phyloP scores from a whole-genome alignment of 35 echinoderm and acorn worm species.

The Anneissia japonica region DNA sequence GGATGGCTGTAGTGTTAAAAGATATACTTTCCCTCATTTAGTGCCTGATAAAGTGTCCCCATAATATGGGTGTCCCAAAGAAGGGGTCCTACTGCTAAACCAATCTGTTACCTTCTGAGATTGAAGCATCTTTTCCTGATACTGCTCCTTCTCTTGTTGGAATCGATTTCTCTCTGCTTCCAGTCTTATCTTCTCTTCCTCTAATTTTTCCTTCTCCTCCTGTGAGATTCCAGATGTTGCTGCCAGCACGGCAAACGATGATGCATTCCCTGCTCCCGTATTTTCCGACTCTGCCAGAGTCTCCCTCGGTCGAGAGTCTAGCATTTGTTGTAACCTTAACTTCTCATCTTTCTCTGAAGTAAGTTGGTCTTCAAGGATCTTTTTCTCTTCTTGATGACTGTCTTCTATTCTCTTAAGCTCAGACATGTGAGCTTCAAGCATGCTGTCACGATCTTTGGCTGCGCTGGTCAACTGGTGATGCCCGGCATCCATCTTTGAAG shows the following conservation, averaged over 20 bases:
- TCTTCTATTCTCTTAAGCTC: conserved; percentile 60
- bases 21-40: too few relatives aligned
- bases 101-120: conserved; percentile 66
- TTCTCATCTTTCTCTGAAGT: conserved; percentile 53
- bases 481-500: conserved; percentile 68
- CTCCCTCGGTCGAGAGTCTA: background rate
- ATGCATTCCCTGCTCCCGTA: background rate
- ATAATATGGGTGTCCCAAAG: too few relatives aligned
- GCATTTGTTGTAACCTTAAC: conserved; percentile 13
- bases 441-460: conserved; percentile 55
- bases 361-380: conserved; percentile 76
- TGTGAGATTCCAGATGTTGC: conserved; percentile 20
- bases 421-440: conserved; percentile 1
- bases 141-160: conserved; percentile 39
- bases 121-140: conserved; percentile 71
- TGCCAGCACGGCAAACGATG: conserved; percentile 7
- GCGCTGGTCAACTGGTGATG: conserved; percentile 27
- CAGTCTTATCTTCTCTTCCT: background rate
- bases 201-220: conserved; percentile 29
- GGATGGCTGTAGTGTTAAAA: too few relatives aligned
- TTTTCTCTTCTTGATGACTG: background rate
- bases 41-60: too few relatives aligned
- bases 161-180: background rate
- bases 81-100: too few relatives aligned
- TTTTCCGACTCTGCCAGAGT: background rate